Conservation (phyloP, 1,140 invertebrate species). For the Ceratoteleas bidentatus region DNA sequence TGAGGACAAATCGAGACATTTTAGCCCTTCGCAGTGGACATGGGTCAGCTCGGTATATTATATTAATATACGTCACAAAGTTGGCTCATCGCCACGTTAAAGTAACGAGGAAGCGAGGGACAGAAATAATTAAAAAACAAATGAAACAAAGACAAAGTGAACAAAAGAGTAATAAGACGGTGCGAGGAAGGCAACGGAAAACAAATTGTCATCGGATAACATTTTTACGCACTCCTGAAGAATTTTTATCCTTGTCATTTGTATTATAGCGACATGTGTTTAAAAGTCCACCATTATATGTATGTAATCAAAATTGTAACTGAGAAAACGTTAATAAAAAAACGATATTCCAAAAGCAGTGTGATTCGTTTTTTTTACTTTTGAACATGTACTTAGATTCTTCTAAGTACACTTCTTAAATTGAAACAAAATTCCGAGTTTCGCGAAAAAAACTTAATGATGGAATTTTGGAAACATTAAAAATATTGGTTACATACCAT, state of each 20-base stretch:
- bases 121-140: conserved; percentile 14
- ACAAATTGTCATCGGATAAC: conserved; percentile 79
- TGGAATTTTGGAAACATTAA: no score
- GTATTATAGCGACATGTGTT: conserved; percentile 81
- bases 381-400: no score
- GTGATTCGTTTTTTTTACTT: not conserved
- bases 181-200: conserved; percentile 19
- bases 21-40: conserved; percentile 73
- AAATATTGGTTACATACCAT: no score
- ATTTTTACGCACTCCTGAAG: conserved; percentile 79
- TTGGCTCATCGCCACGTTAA: conserved; percentile 77
- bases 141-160: no score
- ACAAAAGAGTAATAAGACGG: conserved; percentile 39
- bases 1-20: conserved; percentile 63
- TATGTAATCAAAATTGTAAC: conserved; percentile 82
- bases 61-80: conserved; percentile 80
- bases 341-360: conserved; percentile 71
- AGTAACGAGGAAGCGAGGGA: conserved; percentile 67
- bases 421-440: no score
- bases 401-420: no score
- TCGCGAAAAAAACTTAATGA: no score
- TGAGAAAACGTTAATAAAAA: conserved; percentile 81
- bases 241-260: conserved; percentile 81
- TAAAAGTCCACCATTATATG: conserved; percentile 81
- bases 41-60: conserved; percentile 79